A percentile compares a stretch with the other conserved stretches of the same genome.
phyloP scores from a whole-genome alignment of 2,113 vertebrate genomes.

The Hoplias malabaricus region DNA sequence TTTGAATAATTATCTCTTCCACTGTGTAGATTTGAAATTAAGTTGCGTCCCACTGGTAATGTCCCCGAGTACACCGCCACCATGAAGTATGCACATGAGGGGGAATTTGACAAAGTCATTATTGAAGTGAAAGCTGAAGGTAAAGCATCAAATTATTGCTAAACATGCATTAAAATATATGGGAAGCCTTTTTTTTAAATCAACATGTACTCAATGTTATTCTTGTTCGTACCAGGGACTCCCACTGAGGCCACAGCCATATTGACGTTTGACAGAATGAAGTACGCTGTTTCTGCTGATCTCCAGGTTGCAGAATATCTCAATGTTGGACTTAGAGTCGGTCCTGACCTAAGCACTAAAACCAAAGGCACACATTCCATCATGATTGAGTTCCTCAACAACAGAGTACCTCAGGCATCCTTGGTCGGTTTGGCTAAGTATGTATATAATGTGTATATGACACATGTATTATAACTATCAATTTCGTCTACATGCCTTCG shows the following conservation, averaged over 20 bases:
- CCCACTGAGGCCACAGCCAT: constrained; percentile 73
- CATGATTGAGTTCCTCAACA: constrained; percentile 82
- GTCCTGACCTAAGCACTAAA: constrained; percentile 67
- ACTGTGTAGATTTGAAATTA: constrained; percentile 73
- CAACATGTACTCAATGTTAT: neutral
- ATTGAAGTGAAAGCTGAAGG: constrained; percentile 82
- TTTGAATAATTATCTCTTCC: neutral
- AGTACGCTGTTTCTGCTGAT: constrained; percentile 74
- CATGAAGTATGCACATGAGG: constrained; percentile 70
- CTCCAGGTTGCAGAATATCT: constrained; percentile 81
- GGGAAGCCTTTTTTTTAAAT: neutral
- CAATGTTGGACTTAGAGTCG: constrained; percentile 81
- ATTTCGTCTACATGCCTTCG: too few relatives aligned
- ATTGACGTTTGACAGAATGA: constrained; percentile 82
- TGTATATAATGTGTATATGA: constrained; percentile 48
- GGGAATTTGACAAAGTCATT: constrained; percentile 78
- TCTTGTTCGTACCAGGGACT: too few relatives aligned
- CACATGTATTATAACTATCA: too few relatives aligned
- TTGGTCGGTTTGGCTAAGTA: constrained; percentile 85
- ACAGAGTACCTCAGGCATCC: constrained; percentile 80
- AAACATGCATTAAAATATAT: neutral
- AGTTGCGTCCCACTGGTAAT: constrained; percentile 80
- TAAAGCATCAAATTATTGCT: constrained; percentile 52
- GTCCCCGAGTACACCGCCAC: constrained; percentile 84
- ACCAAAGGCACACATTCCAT: constrained; percentile 75